Base-by-base conservation (phyloP, 2,113 vertebrate genomes). In the Prionailurus bengalensis region DNA sequence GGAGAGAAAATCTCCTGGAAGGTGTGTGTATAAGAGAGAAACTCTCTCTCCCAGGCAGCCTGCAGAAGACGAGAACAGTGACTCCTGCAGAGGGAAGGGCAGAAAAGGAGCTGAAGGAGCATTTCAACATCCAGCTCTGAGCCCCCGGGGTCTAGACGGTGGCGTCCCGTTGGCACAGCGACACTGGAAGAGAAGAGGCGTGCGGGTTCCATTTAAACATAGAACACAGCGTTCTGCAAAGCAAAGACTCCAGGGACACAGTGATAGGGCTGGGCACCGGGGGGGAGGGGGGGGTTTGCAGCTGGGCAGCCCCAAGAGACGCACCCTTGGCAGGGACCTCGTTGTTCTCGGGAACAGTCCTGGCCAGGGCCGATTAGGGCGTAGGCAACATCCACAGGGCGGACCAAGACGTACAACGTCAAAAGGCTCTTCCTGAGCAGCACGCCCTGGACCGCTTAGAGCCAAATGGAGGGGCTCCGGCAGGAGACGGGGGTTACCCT, bases 11-110 rank as follows among this genome's bases (percentile, higher is more conserved):
- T 13, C 27, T 27, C 7, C 42, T 8, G 0, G 9, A 39, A 55
- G 1, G 0, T 1, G 6, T 8, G n/a, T 14, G n/a, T 61, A 0
- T 9, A 13, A 68, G 39, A 36, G 19, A 31, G 33, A 31, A 42
- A 16, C 71, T 53, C 8, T 58, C 16, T 33, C 51, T n/a, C 42
- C 78, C 23, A n/a, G 76, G 76, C 3, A 29, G 65, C 53, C n/a
- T 17, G 13, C 39, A 21, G 63, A 36, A 39, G 96, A 36, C 29
- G 70, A 33, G 55, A 51, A 11, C 0, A 0, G 39, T 4, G 29
- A 16, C 11, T 58, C 68, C 66, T 10, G 1, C 0, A 1, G 14
- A 31, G 2, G 31, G 48, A 58, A 68, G 63, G 2, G 27, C 90
- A 68, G 17, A 29, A 1, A 8, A n/a, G 51, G 74, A 82, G 42